Percentiles rank a stretch among this genome's conserved stretches.
Evolutionary conservation across 2,797 vertebrate genomes (phyloP).

Genomic region (Mastacembelus armatus): DNA sequence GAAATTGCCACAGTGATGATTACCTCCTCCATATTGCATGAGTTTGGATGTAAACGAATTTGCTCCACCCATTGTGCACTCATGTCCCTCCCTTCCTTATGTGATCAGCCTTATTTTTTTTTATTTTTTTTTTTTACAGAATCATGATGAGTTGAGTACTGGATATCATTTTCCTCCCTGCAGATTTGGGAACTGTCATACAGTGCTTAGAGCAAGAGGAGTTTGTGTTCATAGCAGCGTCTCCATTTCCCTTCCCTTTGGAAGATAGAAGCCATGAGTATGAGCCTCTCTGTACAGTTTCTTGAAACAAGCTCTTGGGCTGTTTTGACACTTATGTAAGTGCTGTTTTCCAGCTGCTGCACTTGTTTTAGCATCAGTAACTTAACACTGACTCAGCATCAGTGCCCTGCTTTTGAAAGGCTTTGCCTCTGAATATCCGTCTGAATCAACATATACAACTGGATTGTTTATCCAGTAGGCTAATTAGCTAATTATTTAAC

Average conservation of each 20-base stretch:
- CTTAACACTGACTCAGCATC: slow-evolving; percentile 50
- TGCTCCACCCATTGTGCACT: slow-evolving; percentile 30
- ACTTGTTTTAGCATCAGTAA: slow-evolving; percentile 39
- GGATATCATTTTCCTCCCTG: slow-evolving; percentile 27
- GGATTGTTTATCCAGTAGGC: slow-evolving; percentile 57
- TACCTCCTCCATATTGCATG: slow-evolving; percentile 73
- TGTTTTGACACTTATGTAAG: slow-evolving; percentile 38
- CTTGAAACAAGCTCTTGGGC: slow-evolving; percentile 32
- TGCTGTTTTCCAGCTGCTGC: slow-evolving; percentile 39
- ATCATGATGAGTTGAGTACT: slow-evolving; percentile 21
- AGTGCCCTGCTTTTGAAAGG: slow-evolving; percentile 17
- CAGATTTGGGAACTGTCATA: slow-evolving; percentile 12
- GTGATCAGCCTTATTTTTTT: slow-evolving; percentile 16
- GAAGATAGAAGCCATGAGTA: slow-evolving; percentile 5
- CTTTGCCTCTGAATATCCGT: slow-evolving; percentile 15
- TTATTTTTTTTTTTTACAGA: slow-evolving; percentile 9
- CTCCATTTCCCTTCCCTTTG: slow-evolving; percentile 10
- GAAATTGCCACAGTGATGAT: slow-evolving; percentile 58
- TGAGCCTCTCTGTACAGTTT: slow-evolving; percentile 23
- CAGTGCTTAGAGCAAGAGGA: neutral
- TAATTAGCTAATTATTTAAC: slow-evolving; percentile 67
- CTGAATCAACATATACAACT: slow-evolving; percentile 41
- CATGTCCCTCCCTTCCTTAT: slow-evolving; percentile 5
- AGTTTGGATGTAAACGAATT: slow-evolving; percentile 67
- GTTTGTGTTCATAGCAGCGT: neutral